Conservation (phyloP, 2,113 vertebrate species). For the Capreolus pygargus region DNA sequence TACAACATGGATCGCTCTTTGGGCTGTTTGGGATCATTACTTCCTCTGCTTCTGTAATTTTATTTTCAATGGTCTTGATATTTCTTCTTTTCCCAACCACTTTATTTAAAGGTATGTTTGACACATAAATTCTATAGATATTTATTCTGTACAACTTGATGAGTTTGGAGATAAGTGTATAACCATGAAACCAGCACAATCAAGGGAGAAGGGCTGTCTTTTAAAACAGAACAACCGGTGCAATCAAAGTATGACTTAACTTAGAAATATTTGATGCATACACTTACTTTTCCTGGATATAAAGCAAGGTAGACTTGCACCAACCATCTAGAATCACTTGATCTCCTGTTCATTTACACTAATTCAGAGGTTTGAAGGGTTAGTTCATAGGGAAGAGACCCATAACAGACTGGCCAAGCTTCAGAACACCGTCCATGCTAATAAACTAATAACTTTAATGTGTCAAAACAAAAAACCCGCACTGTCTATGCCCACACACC, state of each 20-base stretch:
- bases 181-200: background rate
- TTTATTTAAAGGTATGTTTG: background rate
- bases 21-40: background rate
- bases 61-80: background rate
- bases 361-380: background rate
- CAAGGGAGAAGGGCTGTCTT: background rate
- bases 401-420: background rate
- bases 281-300: background rate
- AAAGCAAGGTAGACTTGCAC: background rate
- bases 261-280: background rate
- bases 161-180: background rate
- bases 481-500: background rate
- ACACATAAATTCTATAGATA: background rate
- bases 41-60: constrained; percentile 5
- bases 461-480: background rate
- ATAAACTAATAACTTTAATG: background rate
- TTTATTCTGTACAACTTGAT: background rate
- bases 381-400: background rate
- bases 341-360: background rate
- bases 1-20: background rate
- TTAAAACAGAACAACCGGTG: background rate
- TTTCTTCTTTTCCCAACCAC: background rate
- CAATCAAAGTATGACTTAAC: background rate
- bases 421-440: background rate
- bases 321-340: background rate